A percentile compares a stretch with the other conserved stretches of the same genome.
Evolutionary conservation across 2,888 invertebrate species (phyloP).

Genomic region (Koerneria pararmatus): DNA sequence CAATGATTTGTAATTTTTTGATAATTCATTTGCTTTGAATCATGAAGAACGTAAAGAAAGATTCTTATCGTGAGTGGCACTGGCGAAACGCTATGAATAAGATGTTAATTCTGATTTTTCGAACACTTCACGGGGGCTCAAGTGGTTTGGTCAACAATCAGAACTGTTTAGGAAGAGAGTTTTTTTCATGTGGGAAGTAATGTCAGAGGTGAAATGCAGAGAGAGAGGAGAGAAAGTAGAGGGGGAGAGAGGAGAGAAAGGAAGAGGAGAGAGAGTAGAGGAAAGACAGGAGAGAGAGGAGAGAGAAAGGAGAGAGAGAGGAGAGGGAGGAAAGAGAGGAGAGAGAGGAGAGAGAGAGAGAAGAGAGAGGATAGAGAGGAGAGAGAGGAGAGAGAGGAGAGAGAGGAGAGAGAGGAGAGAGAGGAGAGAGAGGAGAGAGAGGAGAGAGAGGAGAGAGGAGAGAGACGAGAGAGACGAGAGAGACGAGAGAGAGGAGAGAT

Average conservation of each 20-base stretch:
- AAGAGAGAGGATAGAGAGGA: constrained; percentile 13
- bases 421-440: constrained; percentile 9
- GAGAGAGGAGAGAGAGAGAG: constrained; percentile 21
- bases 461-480: constrained; percentile 20
- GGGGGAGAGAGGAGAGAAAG: constrained; percentile 19
- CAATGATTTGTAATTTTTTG: too few relatives aligned
- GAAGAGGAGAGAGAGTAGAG: constrained; percentile 23
- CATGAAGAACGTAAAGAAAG: too few relatives aligned
- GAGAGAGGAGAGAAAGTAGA: too few relatives aligned
- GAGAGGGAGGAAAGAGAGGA: constrained; percentile 23
- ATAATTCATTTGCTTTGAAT: too few relatives aligned
- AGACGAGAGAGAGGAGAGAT: constrained; percentile 4
- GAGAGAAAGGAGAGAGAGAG: constrained; percentile 17
- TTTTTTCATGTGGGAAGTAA: too few relatives aligned
- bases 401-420: background rate
- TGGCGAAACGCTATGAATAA: too few relatives aligned
- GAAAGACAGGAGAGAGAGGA: constrained; percentile 12
- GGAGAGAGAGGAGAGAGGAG: constrained; percentile 6
- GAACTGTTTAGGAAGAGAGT: too few relatives aligned
- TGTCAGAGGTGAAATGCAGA: too few relatives aligned
- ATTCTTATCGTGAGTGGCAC: too few relatives aligned
- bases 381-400: background rate
- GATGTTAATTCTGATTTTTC: too few relatives aligned
- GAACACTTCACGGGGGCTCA: too few relatives aligned
- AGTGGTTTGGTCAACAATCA: too few relatives aligned